Base-by-base conservation (phyloP, 2,888 invertebrate species). In the Tortrix viridana region DNA sequence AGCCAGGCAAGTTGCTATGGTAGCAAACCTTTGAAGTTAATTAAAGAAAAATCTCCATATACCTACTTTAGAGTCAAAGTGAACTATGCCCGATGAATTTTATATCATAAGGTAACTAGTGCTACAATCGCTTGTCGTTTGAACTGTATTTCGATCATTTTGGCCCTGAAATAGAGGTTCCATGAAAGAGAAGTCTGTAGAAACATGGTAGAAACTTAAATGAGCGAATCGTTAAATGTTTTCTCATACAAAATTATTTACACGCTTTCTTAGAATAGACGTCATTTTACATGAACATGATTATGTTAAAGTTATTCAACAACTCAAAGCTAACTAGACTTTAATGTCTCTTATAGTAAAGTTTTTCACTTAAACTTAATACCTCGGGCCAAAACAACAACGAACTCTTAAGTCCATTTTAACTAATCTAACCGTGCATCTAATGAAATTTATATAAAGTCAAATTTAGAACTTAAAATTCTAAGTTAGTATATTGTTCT, bases 331-430 rank as follows among this genome's bases (percentile, higher is more conserved):
- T 47, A 48, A 57, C 22, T 47, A 56, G 37, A 37, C 37, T 20
- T 22, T 43, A 47, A 48, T 57, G 48, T 49, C 23, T 16, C 23
- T 20, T 18, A 23, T 57, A 57, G 23, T 5, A 41, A 57, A 57
- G 48, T 57, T 57, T 49, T 4, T 48, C 38, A 16, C 38, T 57
- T 26, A 57, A 57, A 49, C 57, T 49, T 20, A 57, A 38, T 23
- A 18, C 18, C 12, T 19, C 6, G 6, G 22, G 23, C 23, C 38
- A 38, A 57, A 48, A 57, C 48, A 48, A 57, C 48, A 48, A 48
- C 38, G 26, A n/a, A 57, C 16, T 16, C 26, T 19, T 43, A 43
- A 19, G 43, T 58, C 49, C 49, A 50, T 50, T 55, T 16, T 26
- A 26, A 43, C 32, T 44, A 44, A 58, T 50, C n/a, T 58, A 23